Base-by-base conservation (phyloP, 2,888 invertebrate species). In the Aquatica leii region DNA sequence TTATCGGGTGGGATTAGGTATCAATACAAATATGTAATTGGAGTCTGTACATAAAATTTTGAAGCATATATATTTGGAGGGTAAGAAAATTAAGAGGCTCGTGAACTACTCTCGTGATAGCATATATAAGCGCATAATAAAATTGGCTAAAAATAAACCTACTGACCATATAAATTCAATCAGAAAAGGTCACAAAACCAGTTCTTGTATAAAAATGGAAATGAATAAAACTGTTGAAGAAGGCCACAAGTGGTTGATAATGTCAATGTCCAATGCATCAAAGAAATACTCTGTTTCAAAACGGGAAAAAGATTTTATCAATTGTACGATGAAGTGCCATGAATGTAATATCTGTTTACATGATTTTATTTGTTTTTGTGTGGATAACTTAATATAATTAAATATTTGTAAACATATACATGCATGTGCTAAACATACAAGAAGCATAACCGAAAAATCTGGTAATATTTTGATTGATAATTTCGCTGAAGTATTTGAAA, bases 31-130 rank as follows among this genome's bases (percentile, higher is more conserved):
- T 14, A 40, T 40, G 40, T 14, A 40, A 9, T 40, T 4, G 40
- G n/a, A 40, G 3, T 40, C 40, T 40, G 14, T 40, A 14, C 40
- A 40, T 14, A 40, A 40, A 40, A 14, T 40, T 11, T 14, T 40
- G 40, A 40, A 40, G n/a, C 14, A 40, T 40, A 40, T 40, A 40
- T 40, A 40, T 14, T 40, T 40, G n/a, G 14, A 40, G 14, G 40
- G 40, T 40, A 40, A 31, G 31, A 31, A 31, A 31, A 6, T 4
- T 31, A 31, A 31, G 31, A 31, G 31, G 31, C 31, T 31, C 31
- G 31, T 31, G 31, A 31, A 9, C 31, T 31, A 6, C 31, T 31
- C 31, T 31, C 31, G 31, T 31, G 31, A 31, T 31, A 31, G 31
- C 31, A 31, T 31, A n/a, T n/a, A n/a, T n/a, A n/a, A n/a, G n/a